Conservation (phyloP, 2,113 vertebrate species). For the Periophthalmodon schlosseri region DNA sequence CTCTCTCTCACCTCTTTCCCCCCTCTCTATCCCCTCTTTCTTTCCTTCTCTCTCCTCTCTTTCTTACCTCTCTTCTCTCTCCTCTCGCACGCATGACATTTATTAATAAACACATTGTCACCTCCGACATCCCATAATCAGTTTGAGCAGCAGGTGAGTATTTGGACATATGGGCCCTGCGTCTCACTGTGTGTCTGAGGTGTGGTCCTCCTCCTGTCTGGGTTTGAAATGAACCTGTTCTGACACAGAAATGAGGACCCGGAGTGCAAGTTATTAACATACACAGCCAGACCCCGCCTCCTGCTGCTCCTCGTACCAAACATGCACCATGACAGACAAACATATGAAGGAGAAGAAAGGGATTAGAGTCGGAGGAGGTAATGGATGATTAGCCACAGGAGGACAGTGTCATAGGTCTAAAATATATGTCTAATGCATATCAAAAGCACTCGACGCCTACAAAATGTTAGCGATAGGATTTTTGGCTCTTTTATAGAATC, state of each 20-base stretch:
- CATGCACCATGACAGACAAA: background rate
- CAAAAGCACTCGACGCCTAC: background rate
- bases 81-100: background rate
- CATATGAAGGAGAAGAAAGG: slow-evolving; percentile 9
- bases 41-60: too few species aligned
- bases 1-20: too few species aligned
- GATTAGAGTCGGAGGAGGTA: background rate
- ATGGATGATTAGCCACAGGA: background rate
- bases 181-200: background rate
- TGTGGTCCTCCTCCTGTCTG: background rate
- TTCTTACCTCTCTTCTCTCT: background rate
- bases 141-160: background rate
- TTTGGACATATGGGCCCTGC: slow-evolving; percentile 1
- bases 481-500: too few species aligned
- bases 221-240: background rate
- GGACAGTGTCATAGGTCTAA: background rate
- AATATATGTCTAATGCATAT: background rate
- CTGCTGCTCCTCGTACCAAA: slow-evolving; percentile 58
- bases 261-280: slow-evolving; percentile 67
- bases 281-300: slow-evolving; percentile 59
- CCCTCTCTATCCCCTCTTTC: too few species aligned
- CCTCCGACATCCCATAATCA: background rate
- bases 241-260: slow-evolving; percentile 30
- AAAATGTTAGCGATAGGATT: too few species aligned
- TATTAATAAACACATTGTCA: background rate